Evolutionary conservation across 2,113 vertebrate species (phyloP).

Genomic region (Fulmarus glacialis): DNA sequence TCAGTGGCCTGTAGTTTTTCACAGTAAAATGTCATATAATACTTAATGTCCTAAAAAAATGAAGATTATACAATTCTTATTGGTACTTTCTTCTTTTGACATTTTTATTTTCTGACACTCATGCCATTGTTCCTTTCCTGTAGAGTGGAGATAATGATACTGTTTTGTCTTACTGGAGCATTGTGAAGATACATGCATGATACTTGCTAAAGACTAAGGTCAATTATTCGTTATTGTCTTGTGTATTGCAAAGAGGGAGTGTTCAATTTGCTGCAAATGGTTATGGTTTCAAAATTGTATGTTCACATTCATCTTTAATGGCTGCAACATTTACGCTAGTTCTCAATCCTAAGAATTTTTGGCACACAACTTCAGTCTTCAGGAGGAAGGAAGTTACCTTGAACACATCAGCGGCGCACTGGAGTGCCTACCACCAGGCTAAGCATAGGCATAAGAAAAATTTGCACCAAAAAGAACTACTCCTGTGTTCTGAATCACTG

Average conservation of each 20-base stretch:
- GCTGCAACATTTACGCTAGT: not conserved
- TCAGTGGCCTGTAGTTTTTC: not conserved
- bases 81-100: not conserved
- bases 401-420: rapidly evolving
- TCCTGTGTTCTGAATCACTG: not conserved
- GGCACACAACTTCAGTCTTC: not conserved
- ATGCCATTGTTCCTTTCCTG: not conserved
- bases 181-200: not conserved
- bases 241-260: not conserved
- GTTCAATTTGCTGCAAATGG: not conserved
- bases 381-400: not conserved
- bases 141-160: not conserved
- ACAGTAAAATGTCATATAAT: not conserved
- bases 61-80: not conserved
- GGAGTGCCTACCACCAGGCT: not conserved
- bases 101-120: not conserved
- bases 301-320: not conserved
- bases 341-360: not conserved
- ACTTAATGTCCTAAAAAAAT: not conserved
- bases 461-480: not conserved
- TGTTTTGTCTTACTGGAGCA: not conserved
- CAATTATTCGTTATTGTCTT: not conserved
- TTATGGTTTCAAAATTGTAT: not conserved
- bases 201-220: not conserved
- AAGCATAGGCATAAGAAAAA: not conserved